Evolutionary conservation across 1,140 invertebrate genomes (phyloP).

Genomic region (Chlorops oryzae): DNA sequence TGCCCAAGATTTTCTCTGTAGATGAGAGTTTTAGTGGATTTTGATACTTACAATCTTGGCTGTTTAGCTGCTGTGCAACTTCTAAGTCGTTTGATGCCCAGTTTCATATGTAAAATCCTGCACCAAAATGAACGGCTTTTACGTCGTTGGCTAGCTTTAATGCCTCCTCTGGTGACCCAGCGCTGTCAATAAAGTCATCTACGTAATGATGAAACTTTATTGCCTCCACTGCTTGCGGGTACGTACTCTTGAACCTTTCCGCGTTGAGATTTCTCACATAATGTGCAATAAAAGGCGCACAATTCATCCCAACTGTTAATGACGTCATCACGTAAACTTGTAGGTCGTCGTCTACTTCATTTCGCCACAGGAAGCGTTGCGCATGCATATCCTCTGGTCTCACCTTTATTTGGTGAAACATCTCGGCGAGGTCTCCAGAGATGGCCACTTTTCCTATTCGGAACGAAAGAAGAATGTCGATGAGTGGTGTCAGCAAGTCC

Average conservation of each 20-base stretch:
- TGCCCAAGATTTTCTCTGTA: slow-evolving; percentile 6
- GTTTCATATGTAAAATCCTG: too few relatives aligned
- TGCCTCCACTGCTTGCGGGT: too few relatives aligned
- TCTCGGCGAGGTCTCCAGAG: slow-evolving; percentile 4
- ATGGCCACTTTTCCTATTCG: slow-evolving; percentile 1
- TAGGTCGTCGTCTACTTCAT: not conserved
- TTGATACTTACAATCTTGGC: not conserved
- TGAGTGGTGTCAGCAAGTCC: too few relatives aligned
- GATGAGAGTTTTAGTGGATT: not conserved
- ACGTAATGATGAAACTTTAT: too few relatives aligned
- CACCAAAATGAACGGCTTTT: not conserved
- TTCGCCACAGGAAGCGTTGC: slow-evolving; percentile 7
- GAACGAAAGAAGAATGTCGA: too few relatives aligned
- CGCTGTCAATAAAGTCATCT: too few relatives aligned
- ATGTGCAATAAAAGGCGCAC: too few relatives aligned
- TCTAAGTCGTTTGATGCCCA: too few relatives aligned
- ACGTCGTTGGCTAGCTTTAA: not conserved
- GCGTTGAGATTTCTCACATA: too few relatives aligned
- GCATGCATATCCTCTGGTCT: not conserved
- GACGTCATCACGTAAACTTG: slow-evolving; percentile 2
- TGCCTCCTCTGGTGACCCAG: too few relatives aligned
- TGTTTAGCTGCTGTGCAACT: not conserved
- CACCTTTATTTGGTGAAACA: slow-evolving; percentile 5
- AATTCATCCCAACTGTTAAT: slow-evolving; percentile 3
- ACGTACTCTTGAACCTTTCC: too few relatives aligned